Evolutionary conservation across 2,113 vertebrate genomes (phyloP), one percentile per base, ranked within the genome.

Genomic region (Aphyosemion australe): DNA sequence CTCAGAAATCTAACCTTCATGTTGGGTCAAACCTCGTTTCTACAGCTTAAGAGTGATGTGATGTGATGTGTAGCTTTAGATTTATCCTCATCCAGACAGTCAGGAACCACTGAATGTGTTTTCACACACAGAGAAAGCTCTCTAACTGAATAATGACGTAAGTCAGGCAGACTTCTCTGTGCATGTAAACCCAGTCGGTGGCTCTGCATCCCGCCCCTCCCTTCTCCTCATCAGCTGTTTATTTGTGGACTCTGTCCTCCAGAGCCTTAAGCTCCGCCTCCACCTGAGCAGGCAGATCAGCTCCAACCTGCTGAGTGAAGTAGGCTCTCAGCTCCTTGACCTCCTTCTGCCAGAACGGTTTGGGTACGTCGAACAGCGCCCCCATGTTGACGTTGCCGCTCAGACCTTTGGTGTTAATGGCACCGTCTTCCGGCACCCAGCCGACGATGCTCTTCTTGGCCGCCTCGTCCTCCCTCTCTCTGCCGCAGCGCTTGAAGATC

Each of bases 261-360:
- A 96, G 86, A 0, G 89, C 93, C 41, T 89, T 92, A 34, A 96
- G 90, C 89, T 97, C 95, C 5, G 86, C 88, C 85, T 88, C 72
- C 67, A 97, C 89, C 85, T 95, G 91, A 12, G 80, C 73, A 0
- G 96, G 96, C 8, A 97, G 89, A 80, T 97, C 96, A 4, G 89
- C 85, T 6, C 93, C 93, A 9, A 97, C 94, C 56, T 97, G 95
- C 84, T 95, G 93, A 8, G 77, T 92, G 77, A 97, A 92, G 84
- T 96, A 97, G n/a, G 84, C 88, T 61, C 91, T 90, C 63, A 97
- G 72, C 71, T 96, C 94, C 54, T 84, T 87, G n/a, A 88, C 84
- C 66, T 99, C 97, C 76, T 94, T 85, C 88, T 95, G 94, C 97
- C 97, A 99, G 93, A 99, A 99, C 15, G 93, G 89, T 63, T 91